phyloP scores from a whole-genome alignment of 2,797 vertebrate genomes.

The Manis crassicaudata region DNA sequence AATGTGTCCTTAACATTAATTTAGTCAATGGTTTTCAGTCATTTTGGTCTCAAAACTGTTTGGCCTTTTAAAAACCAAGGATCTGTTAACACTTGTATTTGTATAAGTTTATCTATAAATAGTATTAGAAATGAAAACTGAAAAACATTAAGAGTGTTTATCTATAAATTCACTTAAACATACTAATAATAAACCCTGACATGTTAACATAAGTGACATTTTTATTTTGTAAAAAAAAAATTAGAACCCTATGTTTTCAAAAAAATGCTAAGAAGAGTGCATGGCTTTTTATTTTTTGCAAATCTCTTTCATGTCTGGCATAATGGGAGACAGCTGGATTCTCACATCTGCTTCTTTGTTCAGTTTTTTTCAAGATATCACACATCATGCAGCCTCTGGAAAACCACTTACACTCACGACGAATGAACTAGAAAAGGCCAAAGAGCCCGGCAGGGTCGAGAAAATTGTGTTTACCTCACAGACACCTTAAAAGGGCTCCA shows the following conservation, averaged over 20 bases:
- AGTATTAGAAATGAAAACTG: background rate
- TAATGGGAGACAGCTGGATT: background rate
- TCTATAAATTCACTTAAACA: background rate
- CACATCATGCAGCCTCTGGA: background rate
- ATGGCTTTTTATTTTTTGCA: background rate
- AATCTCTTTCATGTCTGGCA: background rate
- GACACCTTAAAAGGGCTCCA: background rate
- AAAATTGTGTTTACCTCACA: background rate
- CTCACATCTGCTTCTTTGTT: background rate
- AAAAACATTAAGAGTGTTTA: background rate
- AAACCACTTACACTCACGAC: background rate
- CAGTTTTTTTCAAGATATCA: background rate
- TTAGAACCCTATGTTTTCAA: background rate
- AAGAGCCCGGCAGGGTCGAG: background rate
- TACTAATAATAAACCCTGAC: background rate
- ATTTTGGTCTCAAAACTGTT: background rate
- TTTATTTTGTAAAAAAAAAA: background rate
- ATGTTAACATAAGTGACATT: background rate
- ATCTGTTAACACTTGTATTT: background rate
- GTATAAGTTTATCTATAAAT: background rate
- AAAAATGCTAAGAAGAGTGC: background rate
- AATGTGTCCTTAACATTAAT: slow-evolving; percentile 24
- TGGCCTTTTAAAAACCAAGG: background rate
- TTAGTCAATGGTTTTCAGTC: background rate
- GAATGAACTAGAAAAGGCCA: background rate